Base-by-base conservation (phyloP, 2,888 invertebrate species). In the Callyntrura sp. region DNA sequence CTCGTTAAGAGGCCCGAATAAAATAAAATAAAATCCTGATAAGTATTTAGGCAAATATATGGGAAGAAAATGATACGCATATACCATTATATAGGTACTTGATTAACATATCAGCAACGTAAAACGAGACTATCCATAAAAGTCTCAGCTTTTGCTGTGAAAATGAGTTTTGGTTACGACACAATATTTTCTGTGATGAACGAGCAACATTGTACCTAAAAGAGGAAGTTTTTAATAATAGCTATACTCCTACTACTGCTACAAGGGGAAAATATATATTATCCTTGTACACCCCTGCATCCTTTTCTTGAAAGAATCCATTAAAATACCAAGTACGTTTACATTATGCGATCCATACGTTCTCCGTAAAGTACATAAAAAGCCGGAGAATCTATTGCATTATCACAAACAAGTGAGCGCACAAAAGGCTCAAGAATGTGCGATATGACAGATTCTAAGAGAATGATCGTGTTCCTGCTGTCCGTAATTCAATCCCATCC, bases 381-480 rank as follows among this genome's bases (percentile, higher is more conserved):
- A 62, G 57, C 17, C 28, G 4, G 62, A 81, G 45, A 81, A 60
- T 28, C 70, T 81, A 82, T 73, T 82, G 73, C 70, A 88, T 88
- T 73, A 88, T 82, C 68, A 48, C 23, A 70, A 68, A 68, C 88
- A 78, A 76, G 65, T 20, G 23, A 45, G 23, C 48, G 25, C 28
- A 89, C 82, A 89, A 84, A 84, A 35, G 45, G 79, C 78, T 76
- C 23, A 79, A 57, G 76, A 84, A 89, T 89, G 84, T 89, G 48
- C 25, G 84, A 79, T 88, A 88, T 88, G 88, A 73, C 82, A 82
- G 83, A 62, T 78, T 85, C 65, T 51, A 68, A 68, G 48, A 73
- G 82, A 90, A 70, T 84, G 85, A 90, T 90, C 90, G 70, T 90
- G 90, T 85, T 85, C 81, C 73, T 81, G 57, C 73, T 81, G 57